Evolutionary conservation across 2,888 invertebrate genomes (phyloP), one percentile per base, ranked within the genome.

Genomic region (Drosophila anceps): DNA sequence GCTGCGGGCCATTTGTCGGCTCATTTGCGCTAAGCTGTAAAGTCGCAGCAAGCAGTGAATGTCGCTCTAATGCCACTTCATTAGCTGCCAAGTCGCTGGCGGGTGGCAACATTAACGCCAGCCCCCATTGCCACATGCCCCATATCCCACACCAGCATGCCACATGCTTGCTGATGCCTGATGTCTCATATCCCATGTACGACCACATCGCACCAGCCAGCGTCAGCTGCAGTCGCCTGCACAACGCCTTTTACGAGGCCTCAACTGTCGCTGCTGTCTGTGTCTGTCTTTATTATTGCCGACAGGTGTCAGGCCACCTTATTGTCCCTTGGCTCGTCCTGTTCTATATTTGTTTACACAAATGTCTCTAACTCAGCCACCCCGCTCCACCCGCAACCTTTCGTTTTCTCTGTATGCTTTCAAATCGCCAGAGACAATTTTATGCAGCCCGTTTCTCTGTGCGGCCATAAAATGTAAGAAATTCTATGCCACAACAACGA

Each of bases 351-450:
- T 59, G 59, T 37, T 35, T 59, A 46, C 27, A 59, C 29, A 37
- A 59, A 48, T 59, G 44, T 35, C 33, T 58, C 12, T 10, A 15
- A 7, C 24, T n/a, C n/a, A n/a, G 4, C 4, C 44, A 31, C 27
- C 15, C 15, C 53, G 24, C 24, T 15, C 37, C 31, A 8, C 18
- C 15, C 27, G 12, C 37, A 27, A 4, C 15, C 13, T 39, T 13
- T 51, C 8, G 1, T 7, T 51, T 18, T 43, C 15, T n/a, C 20
- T n/a, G 35, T 65, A 10, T 51, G 65, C 58, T 59, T 51, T 55
- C 65, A 70, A 83, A 75, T 82, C 84, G 77, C 84, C 73, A 75
- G 85, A 82, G 89, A 85, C 77, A 75, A 81, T 81, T 89, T 88
- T 85, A 85, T 88, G 78, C 58, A 65, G 65, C 43, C 57, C 59